Base-by-base conservation (phyloP, 2,113 vertebrate genomes). In the Pantherophis guttatus region DNA sequence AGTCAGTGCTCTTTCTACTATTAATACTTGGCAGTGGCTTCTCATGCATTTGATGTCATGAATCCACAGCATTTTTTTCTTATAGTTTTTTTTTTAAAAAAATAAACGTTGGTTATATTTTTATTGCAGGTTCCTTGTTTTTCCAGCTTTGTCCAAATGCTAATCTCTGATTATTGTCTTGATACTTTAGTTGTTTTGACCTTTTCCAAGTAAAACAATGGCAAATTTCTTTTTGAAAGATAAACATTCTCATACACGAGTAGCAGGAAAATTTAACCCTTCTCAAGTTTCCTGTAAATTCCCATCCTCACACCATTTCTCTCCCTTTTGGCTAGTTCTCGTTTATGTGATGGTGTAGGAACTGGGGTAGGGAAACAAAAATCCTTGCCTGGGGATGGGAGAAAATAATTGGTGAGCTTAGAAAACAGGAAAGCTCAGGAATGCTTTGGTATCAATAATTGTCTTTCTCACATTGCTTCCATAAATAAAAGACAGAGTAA, bases 31-130 rank as follows among this genome's bases (percentile, higher is more conserved):
- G n/a, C 19, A 86, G 81, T 3, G 59, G 57, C 88, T 19, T 92
- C 53, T 92, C 92, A 33, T 93, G 93, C 91, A 54, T 65, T 57
- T 86, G 11, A 89, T 54, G 90, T 24, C 53, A 91, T 59, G 23
- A 48, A 65, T 90, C 90, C 92, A 13, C 44, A 62, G 33, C 92
- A 93, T 0, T 0, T 24, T 26, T 57, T 96, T 89, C 5, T 44
- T 55, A 90, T 29, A 26, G 2, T 1, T 59, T 59, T 57, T 29
- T 57, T 57, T 29, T 33, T 44, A 44, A 44, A 9, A 2, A 59
- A 5, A 11, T 48, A 23, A 17, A 50, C 0, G 0, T 90, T 70
- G n/a, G 50, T 10, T 87, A 3, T 44, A 15, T 12, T 13, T 19
- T 91, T 70, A 57, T 53, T 65, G 44, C 52, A 12, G 12, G 33